phyloP scores from a whole-genome alignment of 2,113 vertebrate genomes.

The Pterocles orientalis region DNA sequence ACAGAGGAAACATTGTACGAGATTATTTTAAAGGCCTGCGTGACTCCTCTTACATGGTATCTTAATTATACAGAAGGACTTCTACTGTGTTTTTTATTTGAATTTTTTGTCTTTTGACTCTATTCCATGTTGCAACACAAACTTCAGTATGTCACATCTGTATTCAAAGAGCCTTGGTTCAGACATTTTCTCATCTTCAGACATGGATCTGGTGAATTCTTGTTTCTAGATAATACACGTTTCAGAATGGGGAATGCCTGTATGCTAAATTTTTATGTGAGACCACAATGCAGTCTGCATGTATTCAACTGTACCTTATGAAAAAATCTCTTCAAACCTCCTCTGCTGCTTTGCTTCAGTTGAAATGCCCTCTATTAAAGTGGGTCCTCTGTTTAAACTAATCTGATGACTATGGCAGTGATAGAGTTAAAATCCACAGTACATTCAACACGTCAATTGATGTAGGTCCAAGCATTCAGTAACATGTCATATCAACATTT shows the following conservation, averaged over 20 bases:
- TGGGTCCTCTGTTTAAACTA: not conserved
- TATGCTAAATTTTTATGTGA: not conserved
- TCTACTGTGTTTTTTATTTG: not conserved
- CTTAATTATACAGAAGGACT: not conserved
- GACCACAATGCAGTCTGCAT: not conserved
- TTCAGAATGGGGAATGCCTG: not conserved
- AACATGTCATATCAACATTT: not conserved
- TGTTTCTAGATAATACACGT: not conserved
- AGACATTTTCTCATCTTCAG: not conserved
- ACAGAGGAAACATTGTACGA: not conserved
- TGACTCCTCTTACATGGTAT: not conserved
- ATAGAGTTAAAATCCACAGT: not conserved
- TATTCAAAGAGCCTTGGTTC: not conserved
- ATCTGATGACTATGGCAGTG: not conserved
- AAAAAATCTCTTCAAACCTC: not conserved
- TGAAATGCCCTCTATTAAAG: not conserved
- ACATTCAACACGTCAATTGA: not conserved
- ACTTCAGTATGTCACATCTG: not conserved
- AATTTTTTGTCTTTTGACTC: not conserved
- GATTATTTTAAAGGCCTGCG: not conserved
- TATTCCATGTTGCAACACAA: not conserved
- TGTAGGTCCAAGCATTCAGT: not conserved
- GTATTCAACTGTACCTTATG: not conserved
- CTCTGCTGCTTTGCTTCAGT: not conserved
- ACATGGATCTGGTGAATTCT: not conserved